Percentiles rank a stretch among this genome's conserved stretches.
Conservation (phyloP, 2,888 invertebrate species). For the Nysson spinosus region DNA sequence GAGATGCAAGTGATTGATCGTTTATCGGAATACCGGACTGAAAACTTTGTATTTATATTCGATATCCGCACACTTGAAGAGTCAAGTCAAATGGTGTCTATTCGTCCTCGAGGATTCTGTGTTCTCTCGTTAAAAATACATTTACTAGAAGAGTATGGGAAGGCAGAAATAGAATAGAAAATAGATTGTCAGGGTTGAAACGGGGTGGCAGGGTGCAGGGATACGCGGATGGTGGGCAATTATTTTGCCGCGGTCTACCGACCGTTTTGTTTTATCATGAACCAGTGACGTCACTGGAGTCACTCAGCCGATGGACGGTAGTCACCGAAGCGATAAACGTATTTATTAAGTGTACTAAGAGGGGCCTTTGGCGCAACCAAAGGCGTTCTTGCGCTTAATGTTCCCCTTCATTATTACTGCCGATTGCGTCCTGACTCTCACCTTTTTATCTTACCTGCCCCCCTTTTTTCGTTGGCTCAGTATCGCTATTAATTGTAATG, state of each 20-base stretch:
- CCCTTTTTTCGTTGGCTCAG: too few relatives aligned
- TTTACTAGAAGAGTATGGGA: slow-evolving; percentile 7
- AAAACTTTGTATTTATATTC: too few relatives aligned
- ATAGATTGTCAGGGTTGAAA: slow-evolving; percentile 34
- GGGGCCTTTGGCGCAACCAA: slow-evolving; percentile 59
- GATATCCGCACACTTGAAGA: too few relatives aligned
- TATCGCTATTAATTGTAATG: too few relatives aligned
- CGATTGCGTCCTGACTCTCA: slow-evolving; percentile 33
- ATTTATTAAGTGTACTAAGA: slow-evolving; percentile 69
- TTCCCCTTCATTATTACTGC: slow-evolving; percentile 56
- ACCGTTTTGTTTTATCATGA: slow-evolving; percentile 65
- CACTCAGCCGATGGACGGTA: slow-evolving; percentile 69
- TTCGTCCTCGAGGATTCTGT: background rate
- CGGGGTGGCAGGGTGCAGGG: background rate
- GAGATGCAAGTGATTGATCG: too few relatives aligned
- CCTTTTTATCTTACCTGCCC: slow-evolving; percentile 27
- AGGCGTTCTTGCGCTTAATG: slow-evolving; percentile 63
- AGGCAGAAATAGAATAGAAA: slow-evolving; percentile 30
- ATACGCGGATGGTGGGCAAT: slow-evolving; percentile 37
- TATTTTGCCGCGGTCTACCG: slow-evolving; percentile 37
- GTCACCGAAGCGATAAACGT: slow-evolving; percentile 68
- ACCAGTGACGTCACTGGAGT: slow-evolving; percentile 70
- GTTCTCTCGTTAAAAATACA: slow-evolving; percentile 19
- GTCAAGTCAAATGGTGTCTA: background rate
- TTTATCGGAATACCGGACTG: too few relatives aligned